Evolutionary conservation across 2,888 invertebrate species (phyloP), one percentile per base, ranked within the genome.

Genomic region (Embidobia sp.): DNA sequence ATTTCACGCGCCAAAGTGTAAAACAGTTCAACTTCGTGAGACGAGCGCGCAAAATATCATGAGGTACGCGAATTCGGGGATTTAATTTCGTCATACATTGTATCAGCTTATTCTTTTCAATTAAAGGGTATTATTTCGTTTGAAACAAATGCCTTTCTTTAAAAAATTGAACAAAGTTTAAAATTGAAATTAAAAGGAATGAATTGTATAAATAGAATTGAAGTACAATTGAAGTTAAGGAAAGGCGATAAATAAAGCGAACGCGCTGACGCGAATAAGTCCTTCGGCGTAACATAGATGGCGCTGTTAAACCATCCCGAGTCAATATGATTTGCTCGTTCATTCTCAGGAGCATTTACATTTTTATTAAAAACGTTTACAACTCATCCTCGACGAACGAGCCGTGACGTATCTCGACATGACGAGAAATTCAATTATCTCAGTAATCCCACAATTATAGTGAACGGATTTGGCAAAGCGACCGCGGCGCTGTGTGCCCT

Each of bases 361-460:
- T 83, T 83, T 83, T 83, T 83, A 83, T 83, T 79, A 79, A 81
- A 83, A 83, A 80, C 82, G 80, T 83, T 82, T 80, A 82, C 82
- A 83, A 82, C 78, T 81, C 81, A 78, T 80, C 77, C 77, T 78
- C 51, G 79, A 78, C 78, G 61, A 49, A 66, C 53, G 66, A 67
- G 74, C 51, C 51, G 57, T 67, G 73, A 59, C 51, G 77, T 66
- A 73, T 69, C 73, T 57, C 73, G 76, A 73, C 76, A 70, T 61
- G 79, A 78, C 79, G 81, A 82, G 85, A 85, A 87, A 88, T 92
- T 92, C 92, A 93, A 93, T 93, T 93, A 93, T 92, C 92, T 92
- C 90, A 90, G 91, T 93, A 93, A 93, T 92, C 92, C 92, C 90
- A 91, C 80, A 81, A 81, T 82, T 80, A 81, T 78, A 72, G 80